Evolutionary conservation across 2,888 invertebrate genomes (phyloP).

Genomic region (Clepsis dumicolana): DNA sequence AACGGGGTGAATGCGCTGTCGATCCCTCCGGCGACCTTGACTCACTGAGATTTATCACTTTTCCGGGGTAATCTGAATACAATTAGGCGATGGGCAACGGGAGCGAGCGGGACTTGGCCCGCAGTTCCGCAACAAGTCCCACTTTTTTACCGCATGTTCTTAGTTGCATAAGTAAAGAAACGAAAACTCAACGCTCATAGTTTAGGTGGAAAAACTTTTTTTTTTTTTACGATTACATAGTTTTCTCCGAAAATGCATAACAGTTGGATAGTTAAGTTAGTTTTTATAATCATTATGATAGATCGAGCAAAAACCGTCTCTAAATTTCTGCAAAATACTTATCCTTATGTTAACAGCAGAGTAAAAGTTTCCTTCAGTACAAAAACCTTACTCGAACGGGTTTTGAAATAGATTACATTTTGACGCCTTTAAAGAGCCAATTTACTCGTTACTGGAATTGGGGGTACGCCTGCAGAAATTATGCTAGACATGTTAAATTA

Average conservation of each 20-base stretch:
- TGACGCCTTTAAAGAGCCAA: slow-evolving; percentile 1
- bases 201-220: not conserved
- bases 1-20: slow-evolving; percentile 83
- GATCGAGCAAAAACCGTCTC: too few species aligned
- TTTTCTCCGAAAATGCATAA: too few species aligned
- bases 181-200: not conserved
- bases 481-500: slow-evolving; percentile 6
- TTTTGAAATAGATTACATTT: not conserved
- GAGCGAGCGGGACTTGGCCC: slow-evolving; percentile 54
- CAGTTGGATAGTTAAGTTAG: too few species aligned
- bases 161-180: not conserved
- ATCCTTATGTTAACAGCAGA: not conserved
- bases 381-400: not conserved
- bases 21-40: slow-evolving; percentile 84
- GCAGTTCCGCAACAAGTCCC: slow-evolving; percentile 69
- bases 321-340: not conserved
- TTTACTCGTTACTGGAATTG: slow-evolving; percentile 12
- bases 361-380: not conserved
- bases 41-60: slow-evolving; percentile 81
- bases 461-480: slow-evolving; percentile 2
- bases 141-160: slow-evolving; percentile 43
- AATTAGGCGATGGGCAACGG: slow-evolving; percentile 78
- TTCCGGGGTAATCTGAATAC: slow-evolving; percentile 83
- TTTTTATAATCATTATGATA: too few species aligned
- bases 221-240: too few species aligned